A percentile compares a stretch with the other conserved stretches of the same genome.
These are phyloP conservation scores for Enteromius paludinosus DNA, from an alignment of 2,797 vertebrate species.

Conservation along the genomic window DNA sequence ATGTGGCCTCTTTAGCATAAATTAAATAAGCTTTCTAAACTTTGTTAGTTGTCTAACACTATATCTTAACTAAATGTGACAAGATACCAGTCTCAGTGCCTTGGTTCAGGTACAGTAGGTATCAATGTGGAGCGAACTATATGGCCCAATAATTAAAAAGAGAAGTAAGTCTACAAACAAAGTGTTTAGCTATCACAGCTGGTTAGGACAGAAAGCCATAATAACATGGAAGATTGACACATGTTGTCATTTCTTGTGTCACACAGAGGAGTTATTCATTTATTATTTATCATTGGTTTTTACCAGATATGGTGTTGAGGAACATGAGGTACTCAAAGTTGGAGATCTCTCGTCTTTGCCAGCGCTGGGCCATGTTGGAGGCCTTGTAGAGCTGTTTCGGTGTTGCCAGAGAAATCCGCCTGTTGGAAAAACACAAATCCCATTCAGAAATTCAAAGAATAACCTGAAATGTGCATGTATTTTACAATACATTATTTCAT, in stretches of 20 bases:
- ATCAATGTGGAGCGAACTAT: background rate
- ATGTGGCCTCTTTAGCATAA: background rate
- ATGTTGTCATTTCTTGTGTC: background rate
- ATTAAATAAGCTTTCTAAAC: background rate
- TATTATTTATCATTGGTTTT: background rate
- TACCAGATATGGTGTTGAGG: slow-evolving; percentile 61
- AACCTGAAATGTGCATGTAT: background rate
- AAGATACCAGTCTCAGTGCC: background rate
- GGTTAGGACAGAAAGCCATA: background rate
- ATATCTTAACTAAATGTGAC: background rate
- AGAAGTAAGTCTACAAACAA: no score
- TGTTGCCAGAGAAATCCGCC: slow-evolving; percentile 93
- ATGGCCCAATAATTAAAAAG: background rate
- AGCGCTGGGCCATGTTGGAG: slow-evolving; percentile 95
- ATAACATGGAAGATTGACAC: background rate
- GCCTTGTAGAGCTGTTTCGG: slow-evolving; percentile 96
- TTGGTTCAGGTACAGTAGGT: background rate
- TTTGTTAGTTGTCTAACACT: background rate
- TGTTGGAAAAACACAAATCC: slow-evolving; percentile 60
- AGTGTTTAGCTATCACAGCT: background rate
- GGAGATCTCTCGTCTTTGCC: slow-evolving; percentile 98
- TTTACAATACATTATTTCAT: background rate
- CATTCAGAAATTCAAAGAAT: background rate
- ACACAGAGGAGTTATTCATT: background rate
- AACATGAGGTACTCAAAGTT: slow-evolving; percentile 84